Conservation (phyloP, 2,113 vertebrate genomes). For the Tamias sibiricus region DNA sequence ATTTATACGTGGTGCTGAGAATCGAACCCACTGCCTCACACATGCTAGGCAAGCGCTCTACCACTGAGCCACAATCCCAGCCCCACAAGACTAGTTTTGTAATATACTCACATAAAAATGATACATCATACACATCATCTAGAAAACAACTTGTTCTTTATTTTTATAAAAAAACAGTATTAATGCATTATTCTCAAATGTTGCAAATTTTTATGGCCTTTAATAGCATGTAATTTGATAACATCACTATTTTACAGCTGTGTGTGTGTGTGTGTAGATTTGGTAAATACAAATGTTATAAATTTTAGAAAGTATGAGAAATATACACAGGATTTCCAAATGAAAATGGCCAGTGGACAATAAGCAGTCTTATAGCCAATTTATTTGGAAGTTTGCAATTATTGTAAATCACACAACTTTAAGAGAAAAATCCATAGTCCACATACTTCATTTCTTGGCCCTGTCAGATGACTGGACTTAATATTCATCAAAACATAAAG, state of each 20-base stretch:
- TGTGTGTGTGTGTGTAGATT: neutral
- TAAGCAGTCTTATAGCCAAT: neutral
- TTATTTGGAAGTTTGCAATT: neutral
- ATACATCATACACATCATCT: neutral
- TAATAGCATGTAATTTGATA: neutral
- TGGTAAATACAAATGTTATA: neutral
- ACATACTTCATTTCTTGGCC: neutral
- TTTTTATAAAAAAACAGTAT: neutral
- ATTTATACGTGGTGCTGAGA: too few species aligned
- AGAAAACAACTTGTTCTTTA: neutral
- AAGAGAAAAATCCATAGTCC: neutral
- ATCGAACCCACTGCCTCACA: too few species aligned
- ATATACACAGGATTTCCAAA: neutral
- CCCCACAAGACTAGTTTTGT: neutral
- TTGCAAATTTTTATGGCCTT: neutral
- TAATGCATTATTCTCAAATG: neutral
- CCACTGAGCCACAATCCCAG: neutral
- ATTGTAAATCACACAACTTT: neutral
- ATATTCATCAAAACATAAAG: slow-evolving; percentile 13
- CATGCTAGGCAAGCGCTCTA: too few species aligned
- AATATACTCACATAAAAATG: neutral
- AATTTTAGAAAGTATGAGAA: neutral
- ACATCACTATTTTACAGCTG: neutral
- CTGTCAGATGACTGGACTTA: neutral
- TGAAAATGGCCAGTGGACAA: neutral